Percentiles rank a stretch among this genome's conserved stretches.
These are phyloP conservation scores for Teleiodes luculella DNA, from an alignment of 2,888 invertebrate species.

Conservation along the genomic window DNA sequence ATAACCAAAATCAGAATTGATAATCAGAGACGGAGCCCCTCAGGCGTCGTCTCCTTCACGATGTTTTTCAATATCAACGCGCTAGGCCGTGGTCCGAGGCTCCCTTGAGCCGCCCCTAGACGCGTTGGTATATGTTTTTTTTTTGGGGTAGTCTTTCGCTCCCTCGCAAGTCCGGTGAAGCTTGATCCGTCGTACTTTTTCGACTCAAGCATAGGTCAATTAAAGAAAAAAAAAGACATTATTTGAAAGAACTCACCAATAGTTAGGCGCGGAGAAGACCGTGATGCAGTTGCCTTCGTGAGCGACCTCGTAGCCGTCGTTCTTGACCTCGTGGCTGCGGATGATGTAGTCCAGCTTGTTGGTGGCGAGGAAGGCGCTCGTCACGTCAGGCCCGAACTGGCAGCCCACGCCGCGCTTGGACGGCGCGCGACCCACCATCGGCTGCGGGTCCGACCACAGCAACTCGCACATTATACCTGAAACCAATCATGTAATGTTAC, in stretches of 20 bases:
- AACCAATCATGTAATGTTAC: background rate
- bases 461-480: slow-evolving; percentile 96
- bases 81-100: too few relatives aligned
- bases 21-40: too few relatives aligned
- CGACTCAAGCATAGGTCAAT: too few relatives aligned
- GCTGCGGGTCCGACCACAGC: slow-evolving; percentile 99
- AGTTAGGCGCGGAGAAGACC: slow-evolving; percentile 99
- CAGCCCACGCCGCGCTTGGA: slow-evolving; percentile 99
- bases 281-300: slow-evolving; percentile 98
- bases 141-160: too few relatives aligned
- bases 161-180: too few relatives aligned
- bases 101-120: too few relatives aligned
- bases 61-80: too few relatives aligned
- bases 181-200: too few relatives aligned
- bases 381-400: slow-evolving; percentile 99
- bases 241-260: slow-evolving; percentile 84
- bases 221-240: too few relatives aligned
- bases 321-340: slow-evolving; percentile 94
- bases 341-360: slow-evolving; percentile 97
- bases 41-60: too few relatives aligned
- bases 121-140: too few relatives aligned
- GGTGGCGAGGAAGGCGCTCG: slow-evolving; percentile 87
- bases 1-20: too few relatives aligned
- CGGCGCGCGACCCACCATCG: slow-evolving; percentile 90
- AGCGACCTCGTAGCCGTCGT: slow-evolving; percentile 95